Base-by-base conservation (phyloP, 2,797 vertebrate genomes). In the Fundulus diaphanus region DNA sequence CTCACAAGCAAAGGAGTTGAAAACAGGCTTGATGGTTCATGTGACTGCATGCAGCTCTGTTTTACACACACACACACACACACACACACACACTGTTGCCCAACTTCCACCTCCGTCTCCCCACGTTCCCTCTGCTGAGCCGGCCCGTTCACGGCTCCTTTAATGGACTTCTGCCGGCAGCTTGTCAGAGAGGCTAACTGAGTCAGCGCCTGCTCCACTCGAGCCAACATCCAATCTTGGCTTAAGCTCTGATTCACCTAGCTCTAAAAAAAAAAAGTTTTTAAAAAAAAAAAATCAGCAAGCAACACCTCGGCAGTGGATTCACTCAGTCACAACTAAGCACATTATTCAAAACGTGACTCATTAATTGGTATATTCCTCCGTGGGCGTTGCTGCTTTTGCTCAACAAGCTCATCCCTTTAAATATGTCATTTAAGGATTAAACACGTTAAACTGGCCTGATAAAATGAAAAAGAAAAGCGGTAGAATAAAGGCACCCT, bases 151-250 rank as follows among this genome's bases (percentile, higher is more conserved):
- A 83, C 69, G 57, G 80, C 68, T 61, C 80, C 78, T 85, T 87
- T 83, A 92, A 92, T 91, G 82, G 88, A 87, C 85, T 76, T 74
- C 72, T 82, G 78, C 85, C 51, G 72, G 73, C 81, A 75, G 84
- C 77, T 82, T 78, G 77, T 80, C 76, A 85, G 71, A 35, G 77
- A 72, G 56, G 81, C 67, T 63, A 73, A 85, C 90, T 87, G 87
- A 92, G 81, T 90, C 92, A 91, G 87, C 80, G 33, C 35, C 71
- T 83, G 75, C 72, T 82, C 78, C 35, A 56, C 74, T 70, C 51
- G n/a, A 80, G 83, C 84, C 74, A 52, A 61, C 73, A 57, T 5
- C 15, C 71, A 73, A 75, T 72, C 74, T 76, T 49, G 76, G 70
- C 72, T 76, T 31, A 35, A 46, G 77, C 74, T 59, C 73, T 86